These are phyloP conservation scores for Caenorhabditis uteleia DNA, from an alignment of 2,888 invertebrate genomes.

Conservation along the genomic window DNA sequence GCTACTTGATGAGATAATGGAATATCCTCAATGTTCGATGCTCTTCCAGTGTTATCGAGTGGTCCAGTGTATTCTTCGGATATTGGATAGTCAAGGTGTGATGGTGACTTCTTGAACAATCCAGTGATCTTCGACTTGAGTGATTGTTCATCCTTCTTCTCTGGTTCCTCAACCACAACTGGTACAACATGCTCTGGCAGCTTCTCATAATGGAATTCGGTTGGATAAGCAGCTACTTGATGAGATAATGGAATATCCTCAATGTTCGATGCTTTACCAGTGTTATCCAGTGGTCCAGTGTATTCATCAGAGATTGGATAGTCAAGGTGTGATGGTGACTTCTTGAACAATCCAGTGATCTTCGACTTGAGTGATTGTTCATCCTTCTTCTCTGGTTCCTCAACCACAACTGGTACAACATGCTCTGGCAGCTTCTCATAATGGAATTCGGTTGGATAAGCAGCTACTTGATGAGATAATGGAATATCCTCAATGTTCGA, in stretches of 20 bases:
- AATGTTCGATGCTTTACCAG: constrained; percentile 22
- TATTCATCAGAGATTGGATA: constrained; percentile 41
- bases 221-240: constrained; percentile 39
- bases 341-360: constrained; percentile 43
- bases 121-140: constrained; percentile 18
- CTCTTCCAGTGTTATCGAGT: constrained; percentile 17
- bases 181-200: constrained; percentile 13
- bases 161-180: constrained; percentile 9
- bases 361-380: constrained; percentile 15
- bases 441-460: constrained; percentile 23
- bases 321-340: constrained; percentile 35
- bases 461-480: constrained; percentile 17
- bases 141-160: constrained; percentile 12
- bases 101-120: constrained; percentile 36
- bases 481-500: constrained; percentile 9
- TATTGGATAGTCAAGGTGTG: constrained; percentile 48
- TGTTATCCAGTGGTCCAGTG: constrained; percentile 40
- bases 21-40: constrained; percentile 30
- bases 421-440: constrained; percentile 13
- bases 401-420: constrained; percentile 1
- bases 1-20: constrained; percentile 38
- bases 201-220: constrained; percentile 19
- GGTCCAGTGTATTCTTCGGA: constrained; percentile 40
- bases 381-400: constrained; percentile 18
- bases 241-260: constrained; percentile 33